Conservation (phyloP, 2,797 vertebrate species). For the Mus spretus region DNA sequence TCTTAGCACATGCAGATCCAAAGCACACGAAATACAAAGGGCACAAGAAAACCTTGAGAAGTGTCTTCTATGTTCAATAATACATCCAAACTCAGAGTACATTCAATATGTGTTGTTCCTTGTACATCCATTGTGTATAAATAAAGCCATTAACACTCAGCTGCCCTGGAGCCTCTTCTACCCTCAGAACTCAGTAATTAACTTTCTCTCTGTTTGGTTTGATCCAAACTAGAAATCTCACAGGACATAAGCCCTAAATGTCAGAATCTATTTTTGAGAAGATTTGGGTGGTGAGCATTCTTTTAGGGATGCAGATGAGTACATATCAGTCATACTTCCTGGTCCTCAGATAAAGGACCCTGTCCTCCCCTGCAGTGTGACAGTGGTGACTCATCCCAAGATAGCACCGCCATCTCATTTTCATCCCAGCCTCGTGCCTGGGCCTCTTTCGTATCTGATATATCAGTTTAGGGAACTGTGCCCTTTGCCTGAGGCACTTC, state of each 20-base stretch:
- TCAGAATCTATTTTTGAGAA: neutral
- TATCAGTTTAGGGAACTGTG: neutral
- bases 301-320: neutral
- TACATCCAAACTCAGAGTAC: neutral
- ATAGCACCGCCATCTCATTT: neutral
- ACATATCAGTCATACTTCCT: neutral
- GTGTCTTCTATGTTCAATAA: neutral
- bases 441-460: neutral
- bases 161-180: neutral
- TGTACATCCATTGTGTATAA: neutral
- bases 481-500: neutral
- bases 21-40: neutral
- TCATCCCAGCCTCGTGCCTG: too few species aligned
- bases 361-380: neutral
- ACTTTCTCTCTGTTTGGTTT: neutral
- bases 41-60: neutral
- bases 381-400: neutral
- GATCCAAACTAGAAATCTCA: neutral
- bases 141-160: neutral
- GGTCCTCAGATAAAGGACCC: neutral
- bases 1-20: neutral
- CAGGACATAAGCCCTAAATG: neutral
- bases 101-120: neutral
- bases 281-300: neutral
- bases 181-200: neutral